phyloP scores from a whole-genome alignment of 2,797 vertebrate genomes.

The Staurois parvus region DNA sequence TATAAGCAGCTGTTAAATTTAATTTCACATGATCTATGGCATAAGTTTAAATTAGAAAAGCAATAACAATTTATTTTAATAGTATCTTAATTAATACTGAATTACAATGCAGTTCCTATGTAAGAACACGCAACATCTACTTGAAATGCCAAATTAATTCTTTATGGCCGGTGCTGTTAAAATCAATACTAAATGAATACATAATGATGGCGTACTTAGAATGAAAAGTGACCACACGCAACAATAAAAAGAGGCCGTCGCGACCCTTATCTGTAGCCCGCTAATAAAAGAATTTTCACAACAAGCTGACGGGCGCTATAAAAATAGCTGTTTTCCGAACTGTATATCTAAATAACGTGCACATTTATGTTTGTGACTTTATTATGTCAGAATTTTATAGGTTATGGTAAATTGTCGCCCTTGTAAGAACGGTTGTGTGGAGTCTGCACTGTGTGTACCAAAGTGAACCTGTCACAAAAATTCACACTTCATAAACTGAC shows the following conservation, averaged over 20 bases:
- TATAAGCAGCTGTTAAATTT: conserved; percentile 51
- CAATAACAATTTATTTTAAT: conserved; percentile 65
- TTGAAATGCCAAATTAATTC: conserved; percentile 77
- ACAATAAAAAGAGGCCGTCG: conserved; percentile 71
- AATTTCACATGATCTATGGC: conserved; percentile 63
- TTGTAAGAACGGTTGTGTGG: neutral
- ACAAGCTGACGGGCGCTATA: conserved; percentile 63
- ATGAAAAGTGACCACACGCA: conserved; percentile 75
- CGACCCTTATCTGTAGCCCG: conserved; percentile 65
- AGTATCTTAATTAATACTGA: conserved; percentile 76
- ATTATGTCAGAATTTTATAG: conserved; percentile 37
- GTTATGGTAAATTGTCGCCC: conserved; percentile 18
- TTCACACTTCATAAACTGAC: neutral
- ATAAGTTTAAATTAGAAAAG: conserved; percentile 66
- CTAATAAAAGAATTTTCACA: conserved; percentile 70
- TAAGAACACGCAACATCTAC: conserved; percentile 71
- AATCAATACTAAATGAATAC: conserved; percentile 80
- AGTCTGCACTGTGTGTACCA: neutral
- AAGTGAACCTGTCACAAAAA: neutral
- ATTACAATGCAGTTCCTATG: conserved; percentile 70
- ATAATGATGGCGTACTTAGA: conserved; percentile 79
- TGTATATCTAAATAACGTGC: conserved; percentile 48
- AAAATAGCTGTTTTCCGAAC: conserved; percentile 59
- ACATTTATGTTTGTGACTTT: conserved; percentile 45
- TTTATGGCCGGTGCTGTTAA: conserved; percentile 76